Evolutionary conservation across 2,888 invertebrate genomes (phyloP).

Genomic region (Drosophila lutescens): DNA sequence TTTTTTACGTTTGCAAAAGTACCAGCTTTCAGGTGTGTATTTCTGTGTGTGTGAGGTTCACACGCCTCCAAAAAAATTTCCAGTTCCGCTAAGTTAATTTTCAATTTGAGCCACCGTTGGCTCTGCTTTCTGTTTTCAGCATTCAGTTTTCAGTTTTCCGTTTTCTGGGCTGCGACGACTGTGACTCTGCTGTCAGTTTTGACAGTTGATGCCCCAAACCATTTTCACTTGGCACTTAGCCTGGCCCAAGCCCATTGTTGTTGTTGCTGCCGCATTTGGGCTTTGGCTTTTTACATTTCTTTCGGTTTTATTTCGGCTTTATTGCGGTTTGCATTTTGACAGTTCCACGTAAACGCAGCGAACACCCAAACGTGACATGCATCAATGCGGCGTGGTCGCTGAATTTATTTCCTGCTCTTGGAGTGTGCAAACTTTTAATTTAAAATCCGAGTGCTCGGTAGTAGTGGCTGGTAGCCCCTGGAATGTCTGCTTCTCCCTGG

Average conservation of each 20-base stretch:
- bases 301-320: slow-evolving; percentile 7
- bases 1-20: slow-evolving; percentile 12
- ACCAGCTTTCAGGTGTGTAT: slow-evolving; percentile 6
- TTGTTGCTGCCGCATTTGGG: slow-evolving; percentile 47
- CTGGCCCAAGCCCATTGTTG: slow-evolving; percentile 52
- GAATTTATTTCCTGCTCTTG: slow-evolving; percentile 77
- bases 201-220: slow-evolving; percentile 79
- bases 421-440: slow-evolving; percentile 80
- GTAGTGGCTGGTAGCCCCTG: slow-evolving; percentile 2
- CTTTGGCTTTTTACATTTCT: neutral
- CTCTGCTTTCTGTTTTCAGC: slow-evolving; percentile 36
- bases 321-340: slow-evolving; percentile 74
- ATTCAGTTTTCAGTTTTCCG: slow-evolving; percentile 21
- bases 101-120: slow-evolving; percentile 76
- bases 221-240: slow-evolving; percentile 79
- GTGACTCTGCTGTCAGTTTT: slow-evolving; percentile 75
- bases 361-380: slow-evolving; percentile 72
- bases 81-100: slow-evolving; percentile 80
- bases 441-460: slow-evolving; percentile 55
- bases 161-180: slow-evolving; percentile 32
- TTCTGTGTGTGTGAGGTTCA: slow-evolving; percentile 45
- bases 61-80: slow-evolving; percentile 58
- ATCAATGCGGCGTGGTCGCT: slow-evolving; percentile 74
- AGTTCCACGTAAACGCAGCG: slow-evolving; percentile 76
- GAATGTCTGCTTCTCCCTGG: slow-evolving; percentile 23